These are phyloP conservation scores for Synchiropus splendidus DNA, from an alignment of 2,113 vertebrate genomes.

Conservation along the genomic window DNA sequence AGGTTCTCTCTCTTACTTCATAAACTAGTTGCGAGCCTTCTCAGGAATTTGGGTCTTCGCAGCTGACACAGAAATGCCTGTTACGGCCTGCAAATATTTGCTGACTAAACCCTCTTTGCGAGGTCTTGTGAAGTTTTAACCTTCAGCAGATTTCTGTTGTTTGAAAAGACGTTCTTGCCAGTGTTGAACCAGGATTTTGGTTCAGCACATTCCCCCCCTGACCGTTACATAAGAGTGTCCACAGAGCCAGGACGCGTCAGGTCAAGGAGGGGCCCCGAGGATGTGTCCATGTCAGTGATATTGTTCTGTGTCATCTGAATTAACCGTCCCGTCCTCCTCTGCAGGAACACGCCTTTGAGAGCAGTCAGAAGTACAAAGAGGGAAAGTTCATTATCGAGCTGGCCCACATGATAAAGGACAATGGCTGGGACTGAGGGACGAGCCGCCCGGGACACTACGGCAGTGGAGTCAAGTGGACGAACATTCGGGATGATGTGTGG, in stretches of 20 bases:
- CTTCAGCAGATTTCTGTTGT: slow-evolving; percentile 7
- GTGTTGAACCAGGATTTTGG: slow-evolving; percentile 9
- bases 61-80: slow-evolving; percentile 11
- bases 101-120: slow-evolving; percentile 3
- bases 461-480: slow-evolving; percentile 3
- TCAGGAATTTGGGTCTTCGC: slow-evolving; percentile 16
- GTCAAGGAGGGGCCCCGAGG: not conserved
- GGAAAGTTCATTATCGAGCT: slow-evolving; percentile 99
- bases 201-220: slow-evolving; percentile 21
- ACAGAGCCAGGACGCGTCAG: slow-evolving; percentile 9
- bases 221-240: slow-evolving; percentile 31
- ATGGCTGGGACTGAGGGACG: slow-evolving; percentile 89
- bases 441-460: slow-evolving; percentile 19
- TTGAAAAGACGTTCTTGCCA: slow-evolving; percentile 7
- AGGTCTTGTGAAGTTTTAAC: not conserved
- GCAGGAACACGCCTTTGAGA: slow-evolving; percentile 98
- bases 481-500: slow-evolving; percentile 2
- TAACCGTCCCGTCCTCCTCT: slow-evolving; percentile 26
- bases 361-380: slow-evolving; percentile 99
- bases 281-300: not conserved
- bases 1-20: slow-evolving; percentile 14
- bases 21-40: no score
- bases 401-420: slow-evolving; percentile 99
- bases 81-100: slow-evolving; percentile 17
- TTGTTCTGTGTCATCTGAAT: slow-evolving; percentile 5